A percentile compares a stretch with the other conserved stretches of the same genome.
Evolutionary conservation across 2,113 vertebrate species (phyloP).

Genomic region (Limanda limanda): DNA sequence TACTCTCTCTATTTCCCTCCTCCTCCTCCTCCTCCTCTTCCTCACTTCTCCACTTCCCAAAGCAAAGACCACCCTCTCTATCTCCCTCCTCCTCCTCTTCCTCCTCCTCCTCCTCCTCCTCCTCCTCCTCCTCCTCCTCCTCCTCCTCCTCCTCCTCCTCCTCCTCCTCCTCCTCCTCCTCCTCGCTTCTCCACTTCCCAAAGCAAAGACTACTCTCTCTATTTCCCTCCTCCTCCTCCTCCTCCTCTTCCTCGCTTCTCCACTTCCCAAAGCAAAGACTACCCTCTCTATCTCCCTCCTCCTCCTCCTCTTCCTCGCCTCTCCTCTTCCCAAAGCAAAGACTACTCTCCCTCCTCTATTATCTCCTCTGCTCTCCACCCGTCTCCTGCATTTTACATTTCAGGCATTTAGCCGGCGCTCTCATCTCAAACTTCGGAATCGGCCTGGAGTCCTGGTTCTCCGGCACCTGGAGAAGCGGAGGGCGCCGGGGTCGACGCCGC

Average conservation of each 20-base stretch:
- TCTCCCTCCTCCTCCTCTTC: slow-evolving; percentile 28
- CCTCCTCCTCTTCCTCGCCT: not conserved
- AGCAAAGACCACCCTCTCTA: slow-evolving; percentile 42
- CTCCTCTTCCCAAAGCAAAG: slow-evolving; percentile 24
- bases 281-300: slow-evolving; percentile 54
- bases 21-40: slow-evolving; percentile 33
- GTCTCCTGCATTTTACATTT: slow-evolving; percentile 39
- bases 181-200: too few relatives aligned
- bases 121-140: not conserved
- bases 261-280: too few relatives aligned
- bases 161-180: slow-evolving; percentile 9
- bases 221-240: slow-evolving; percentile 30
- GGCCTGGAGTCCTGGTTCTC: slow-evolving; percentile 1
- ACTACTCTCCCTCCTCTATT: slow-evolving; percentile 33
- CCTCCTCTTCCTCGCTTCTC: too few relatives aligned
- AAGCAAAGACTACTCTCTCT: slow-evolving; percentile 68
- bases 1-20: too few relatives aligned
- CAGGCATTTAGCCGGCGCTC: slow-evolving; percentile 36
- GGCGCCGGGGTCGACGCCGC: slow-evolving; percentile 16
- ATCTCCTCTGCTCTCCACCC: slow-evolving; percentile 16
- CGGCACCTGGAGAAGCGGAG: not conserved
- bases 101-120: not conserved
- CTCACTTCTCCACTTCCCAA: slow-evolving; percentile 5
- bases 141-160: slow-evolving; percentile 12
- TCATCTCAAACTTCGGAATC: slow-evolving; percentile 8